Evolutionary conservation across 2,113 vertebrate genomes (phyloP), one percentile per base, ranked within the genome.

Genomic region (Cnemophilus loriae): DNA sequence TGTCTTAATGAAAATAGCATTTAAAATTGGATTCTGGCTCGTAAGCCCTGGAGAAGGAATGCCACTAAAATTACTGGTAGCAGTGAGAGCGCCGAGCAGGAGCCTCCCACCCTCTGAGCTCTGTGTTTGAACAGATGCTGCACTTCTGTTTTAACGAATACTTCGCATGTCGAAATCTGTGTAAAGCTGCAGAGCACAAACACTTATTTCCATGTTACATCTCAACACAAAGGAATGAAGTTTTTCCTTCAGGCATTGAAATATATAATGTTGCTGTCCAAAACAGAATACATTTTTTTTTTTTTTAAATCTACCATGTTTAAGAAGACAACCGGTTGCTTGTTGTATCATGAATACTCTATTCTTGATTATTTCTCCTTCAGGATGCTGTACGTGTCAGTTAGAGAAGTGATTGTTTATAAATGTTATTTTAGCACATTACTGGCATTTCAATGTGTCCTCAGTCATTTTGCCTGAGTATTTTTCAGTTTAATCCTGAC

Each of bases 401-500:
- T 15, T 57, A 85, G 41, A 89, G 35, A 47, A 93, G 59, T 32
- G 19, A 85, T 60, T 92, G 39, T 87, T 92, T 79, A 82, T 78
- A 91, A 95, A 80, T 11, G 27, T 26, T 50, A n/a, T 50, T 95
- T 94, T 85, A 17, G 55, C 6, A 3, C 74, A n/a, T 90, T 80
- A 79, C 70, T 85, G 64, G 33, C 79, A 91, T 94, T 94, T 92
- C 61, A 84, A 47, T 59, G 70, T 23, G 41, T 73, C 63, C 82
- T 73, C 91, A 78, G 63, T 85, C 95, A 93, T 49, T 74, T 87
- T 90, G 49, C 80, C 76, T 93, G 28, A 79, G 41, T 71, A 82
- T 67, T 82, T 69, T 68, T 74, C 67, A 65, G 10, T 77, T 76
- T 91, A 95, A 96, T 90, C 82, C 76, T 87, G 83, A 92, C 93